A percentile compares a stretch with the other conserved stretches of the same genome.
Evolutionary conservation across 2,113 vertebrate genomes (phyloP).

Genomic region (Dolichotis patagonum): DNA sequence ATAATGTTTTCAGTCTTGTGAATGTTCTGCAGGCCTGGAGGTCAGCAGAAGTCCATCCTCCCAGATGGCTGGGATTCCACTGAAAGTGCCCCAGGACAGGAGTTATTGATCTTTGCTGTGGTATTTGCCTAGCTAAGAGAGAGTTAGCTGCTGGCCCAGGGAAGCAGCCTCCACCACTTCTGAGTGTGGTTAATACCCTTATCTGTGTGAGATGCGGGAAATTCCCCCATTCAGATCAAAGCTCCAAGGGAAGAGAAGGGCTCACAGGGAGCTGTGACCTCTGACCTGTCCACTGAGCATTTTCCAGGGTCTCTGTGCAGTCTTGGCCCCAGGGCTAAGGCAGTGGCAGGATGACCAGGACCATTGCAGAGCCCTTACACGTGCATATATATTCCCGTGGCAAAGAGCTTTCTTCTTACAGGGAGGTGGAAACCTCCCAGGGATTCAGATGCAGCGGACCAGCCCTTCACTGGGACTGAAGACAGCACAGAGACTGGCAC

Average conservation of each 20-base stretch:
- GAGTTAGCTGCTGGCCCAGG: not conserved
- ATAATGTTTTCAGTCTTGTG: not conserved
- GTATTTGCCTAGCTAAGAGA: not conserved
- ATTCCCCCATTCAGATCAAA: not conserved
- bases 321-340: not conserved
- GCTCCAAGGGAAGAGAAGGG: not conserved
- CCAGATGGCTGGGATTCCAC: not conserved
- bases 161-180: not conserved
- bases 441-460: not conserved
- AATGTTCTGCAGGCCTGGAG: not conserved
- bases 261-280: not conserved
- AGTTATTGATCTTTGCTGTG: not conserved
- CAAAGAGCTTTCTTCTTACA: not conserved
- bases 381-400: not conserved
- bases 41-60: not conserved
- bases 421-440: not conserved
- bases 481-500: not conserved
- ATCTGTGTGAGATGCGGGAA: too few relatives aligned
- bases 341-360: not conserved
- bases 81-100: not conserved
- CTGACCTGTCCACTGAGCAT: not conserved
- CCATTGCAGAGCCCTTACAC: not conserved
- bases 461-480: not conserved
- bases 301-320: not conserved
- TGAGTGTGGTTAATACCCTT: not conserved